Base-by-base conservation (phyloP, 2,113 vertebrate species). In the Ctenodactylus gundi region DNA sequence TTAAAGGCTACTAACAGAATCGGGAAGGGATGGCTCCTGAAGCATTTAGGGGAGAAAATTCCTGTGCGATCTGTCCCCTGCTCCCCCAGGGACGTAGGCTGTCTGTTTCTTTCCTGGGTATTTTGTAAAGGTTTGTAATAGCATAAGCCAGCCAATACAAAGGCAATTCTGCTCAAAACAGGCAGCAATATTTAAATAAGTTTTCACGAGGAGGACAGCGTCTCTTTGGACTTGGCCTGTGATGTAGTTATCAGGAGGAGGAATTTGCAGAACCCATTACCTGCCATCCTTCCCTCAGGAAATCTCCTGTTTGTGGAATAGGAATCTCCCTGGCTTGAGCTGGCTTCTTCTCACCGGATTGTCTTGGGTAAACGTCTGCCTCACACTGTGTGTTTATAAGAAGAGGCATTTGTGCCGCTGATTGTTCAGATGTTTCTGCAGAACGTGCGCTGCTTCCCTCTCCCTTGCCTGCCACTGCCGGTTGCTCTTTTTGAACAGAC, bases 401-500 rank as follows among this genome's bases (percentile, higher is more conserved):
- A 95, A 92, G 94, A 97, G 88, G 95, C 93, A 96, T 97, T 97
- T 98, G 97, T 94, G 93, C 91, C 29, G 68, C 90, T 97, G 96
- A 97, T 97, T 97, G 96, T 91, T 97, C 73, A 76, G 94, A 76
- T 91, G 75, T 91, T 96, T 96, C 92, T 84, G 82, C 85, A 72
- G 88, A 82, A 49, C 55, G 51, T 10, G 4, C 6, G 31, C 87
- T 46, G 29, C 41, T 60, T 82, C 80, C 75, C 46, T 60, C 17
- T 84, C 44, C 58, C 58, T 31, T 9, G 7, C n/a, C 67, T 68
- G 20, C 44, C 20, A 27, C 44, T 41, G 46, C 17, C 14, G 0
- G 1, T 75, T 27, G 0, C 53, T 44, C 27, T 36, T 86, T 51
- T 29, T 9, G 27, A 55, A 70, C 53, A 34, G 44, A 81, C n/a